These are phyloP conservation scores for Zosterops borbonicus DNA, from an alignment of 2,113 vertebrate species.

Conservation along the genomic window DNA sequence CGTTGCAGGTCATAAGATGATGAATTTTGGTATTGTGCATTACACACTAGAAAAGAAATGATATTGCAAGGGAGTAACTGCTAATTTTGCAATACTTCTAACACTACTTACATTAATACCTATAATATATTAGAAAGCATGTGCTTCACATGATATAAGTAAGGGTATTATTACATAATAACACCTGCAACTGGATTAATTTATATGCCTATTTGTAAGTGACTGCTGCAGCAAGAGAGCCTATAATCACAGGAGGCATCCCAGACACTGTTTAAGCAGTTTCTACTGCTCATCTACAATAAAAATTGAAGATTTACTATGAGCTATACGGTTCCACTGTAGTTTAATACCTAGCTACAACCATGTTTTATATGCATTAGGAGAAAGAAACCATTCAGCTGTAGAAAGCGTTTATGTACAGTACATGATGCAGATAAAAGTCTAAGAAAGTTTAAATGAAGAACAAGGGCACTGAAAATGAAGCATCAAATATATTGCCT, in stretches of 20 bases:
- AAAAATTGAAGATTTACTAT: conserved; percentile 63
- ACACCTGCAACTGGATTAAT: conserved; percentile 43
- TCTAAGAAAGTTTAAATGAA: conserved; percentile 60
- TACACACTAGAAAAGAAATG: conserved; percentile 36
- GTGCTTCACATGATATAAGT: conserved; percentile 35
- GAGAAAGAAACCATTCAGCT: conserved; percentile 66
- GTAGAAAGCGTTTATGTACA: conserved; percentile 68
- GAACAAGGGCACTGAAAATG: conserved; percentile 58
- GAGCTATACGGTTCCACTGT: conserved; percentile 47
- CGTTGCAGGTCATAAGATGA: conserved; percentile 28
- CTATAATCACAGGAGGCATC: conserved; percentile 47
- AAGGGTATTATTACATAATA: conserved; percentile 47
- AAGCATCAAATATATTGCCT: conserved; percentile 53
- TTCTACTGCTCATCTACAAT: conserved; percentile 50
- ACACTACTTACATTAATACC: conserved; percentile 41
- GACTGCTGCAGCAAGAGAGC: conserved; percentile 52
- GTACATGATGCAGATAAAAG: conserved; percentile 65
- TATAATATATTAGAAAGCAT: conserved; percentile 28
- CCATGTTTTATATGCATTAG: conserved; percentile 66
- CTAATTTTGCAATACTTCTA: conserved; percentile 49
- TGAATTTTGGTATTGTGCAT: conserved; percentile 54
- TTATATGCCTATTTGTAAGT: conserved; percentile 61
- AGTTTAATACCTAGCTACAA: conserved; percentile 69
- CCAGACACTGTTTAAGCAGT: conserved; percentile 29
- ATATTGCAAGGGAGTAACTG: conserved; percentile 14